Evolutionary conservation across 1,140 invertebrate genomes (phyloP).

Genomic region (Drosophila tani): DNA sequence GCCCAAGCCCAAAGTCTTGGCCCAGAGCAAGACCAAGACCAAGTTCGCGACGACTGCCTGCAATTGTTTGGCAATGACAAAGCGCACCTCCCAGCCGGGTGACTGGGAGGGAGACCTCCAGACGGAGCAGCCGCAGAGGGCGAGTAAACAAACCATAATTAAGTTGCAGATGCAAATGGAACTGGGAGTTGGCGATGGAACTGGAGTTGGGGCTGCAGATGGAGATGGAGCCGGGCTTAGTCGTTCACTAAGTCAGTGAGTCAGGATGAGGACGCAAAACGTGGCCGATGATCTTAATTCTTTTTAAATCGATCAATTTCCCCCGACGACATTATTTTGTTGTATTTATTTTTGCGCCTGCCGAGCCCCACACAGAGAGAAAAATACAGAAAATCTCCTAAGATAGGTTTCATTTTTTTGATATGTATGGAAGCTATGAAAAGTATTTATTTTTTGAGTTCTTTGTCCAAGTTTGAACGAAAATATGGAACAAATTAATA

Average conservation of each 20-base stretch:
- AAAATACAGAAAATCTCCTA: neutral
- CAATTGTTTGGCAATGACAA: conserved; percentile 83
- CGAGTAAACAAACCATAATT: conserved; percentile 82
- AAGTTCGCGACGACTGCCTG: conserved; percentile 55
- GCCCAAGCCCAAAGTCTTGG: conserved; percentile 16
- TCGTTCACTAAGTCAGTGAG: conserved; percentile 82
- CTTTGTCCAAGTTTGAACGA: too few relatives aligned
- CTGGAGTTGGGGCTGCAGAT: conserved; percentile 50
- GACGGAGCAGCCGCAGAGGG: conserved; percentile 12
- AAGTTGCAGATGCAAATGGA: conserved; percentile 64
- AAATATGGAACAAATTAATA: neutral
- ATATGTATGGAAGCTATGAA: neutral
- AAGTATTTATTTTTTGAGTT: too few relatives aligned
- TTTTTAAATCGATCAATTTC: conserved; percentile 84
- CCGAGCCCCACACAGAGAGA: conserved; percentile 16
- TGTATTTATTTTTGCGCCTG: conserved; percentile 25
- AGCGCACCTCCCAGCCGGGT: conserved; percentile 77
- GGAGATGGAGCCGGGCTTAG: conserved; percentile 46
- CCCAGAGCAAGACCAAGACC: conserved; percentile 20
- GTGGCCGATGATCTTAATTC: conserved; percentile 81
- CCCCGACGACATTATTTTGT: conserved; percentile 76
- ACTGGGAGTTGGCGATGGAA: neutral
- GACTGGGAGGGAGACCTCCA: conserved; percentile 15
- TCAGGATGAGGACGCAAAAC: conserved; percentile 60
- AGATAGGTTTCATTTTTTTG: neutral